A percentile compares a stretch with the other conserved stretches of the same genome.
Conservation (phyloP, 2,888 invertebrate species). For the Philopedon plagiatum region DNA sequence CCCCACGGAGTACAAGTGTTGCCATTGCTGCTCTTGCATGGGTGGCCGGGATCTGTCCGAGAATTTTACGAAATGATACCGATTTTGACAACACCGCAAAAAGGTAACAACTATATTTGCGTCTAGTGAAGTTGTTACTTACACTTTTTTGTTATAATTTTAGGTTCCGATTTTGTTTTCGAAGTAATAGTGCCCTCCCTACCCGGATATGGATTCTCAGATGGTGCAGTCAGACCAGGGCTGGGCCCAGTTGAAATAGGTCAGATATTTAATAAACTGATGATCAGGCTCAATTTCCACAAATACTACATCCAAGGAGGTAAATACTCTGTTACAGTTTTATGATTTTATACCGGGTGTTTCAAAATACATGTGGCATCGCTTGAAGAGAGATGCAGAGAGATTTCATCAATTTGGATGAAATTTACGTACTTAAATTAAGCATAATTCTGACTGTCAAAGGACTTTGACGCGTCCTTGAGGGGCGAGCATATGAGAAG, state of each 20-base stretch:
- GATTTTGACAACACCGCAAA: slow-evolving; percentile 72
- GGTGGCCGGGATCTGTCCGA: slow-evolving; percentile 92
- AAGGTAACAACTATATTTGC: no score
- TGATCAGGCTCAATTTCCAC: slow-evolving; percentile 78
- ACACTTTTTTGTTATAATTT: not conserved
- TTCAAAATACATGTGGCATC: no score
- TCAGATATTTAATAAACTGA: slow-evolving; percentile 77
- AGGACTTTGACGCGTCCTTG: no score
- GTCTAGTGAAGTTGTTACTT: no score
- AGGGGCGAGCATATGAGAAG: no score
- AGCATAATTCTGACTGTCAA: no score
- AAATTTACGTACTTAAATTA: no score
- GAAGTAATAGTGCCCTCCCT: slow-evolving; percentile 75
- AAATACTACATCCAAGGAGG: slow-evolving; percentile 78
- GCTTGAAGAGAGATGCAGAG: no score
- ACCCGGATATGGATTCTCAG: slow-evolving; percentile 66
- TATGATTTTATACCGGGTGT: no score
- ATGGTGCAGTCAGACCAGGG: slow-evolving; percentile 75
- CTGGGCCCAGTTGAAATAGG: slow-evolving; percentile 73
- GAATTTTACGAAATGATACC: slow-evolving; percentile 88
- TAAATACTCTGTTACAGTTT: slow-evolving; percentile 64
- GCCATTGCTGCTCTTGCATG: slow-evolving; percentile 84
- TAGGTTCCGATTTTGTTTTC: slow-evolving; percentile 73
- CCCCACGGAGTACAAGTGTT: slow-evolving; percentile 68
- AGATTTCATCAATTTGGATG: no score